phyloP scores from a whole-genome alignment of 2,113 vertebrate species.

The Cyanoderma ruficeps region DNA sequence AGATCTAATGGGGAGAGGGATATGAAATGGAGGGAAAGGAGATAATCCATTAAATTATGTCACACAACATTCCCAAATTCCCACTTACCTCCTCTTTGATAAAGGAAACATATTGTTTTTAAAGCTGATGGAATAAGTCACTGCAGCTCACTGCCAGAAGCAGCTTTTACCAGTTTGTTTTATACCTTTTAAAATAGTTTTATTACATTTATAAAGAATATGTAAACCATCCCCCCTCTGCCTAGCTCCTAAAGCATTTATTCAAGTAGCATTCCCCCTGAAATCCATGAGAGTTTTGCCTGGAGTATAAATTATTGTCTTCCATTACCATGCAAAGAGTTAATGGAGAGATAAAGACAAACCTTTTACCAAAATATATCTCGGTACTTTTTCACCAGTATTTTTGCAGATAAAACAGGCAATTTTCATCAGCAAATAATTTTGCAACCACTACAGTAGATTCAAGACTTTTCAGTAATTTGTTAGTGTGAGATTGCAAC shows the following conservation, averaged over 20 bases:
- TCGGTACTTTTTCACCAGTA: accelerated
- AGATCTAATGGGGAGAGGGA: background rate
- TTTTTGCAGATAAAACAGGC: background rate
- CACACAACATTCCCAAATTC: background rate
- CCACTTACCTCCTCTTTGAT: background rate
- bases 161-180: background rate
- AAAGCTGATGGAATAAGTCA: background rate
- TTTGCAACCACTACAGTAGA: background rate
- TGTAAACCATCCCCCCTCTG: background rate
- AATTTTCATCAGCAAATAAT: background rate
- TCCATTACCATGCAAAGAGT: background rate
- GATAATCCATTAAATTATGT: background rate
- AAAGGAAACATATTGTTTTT: background rate
- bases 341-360: background rate
- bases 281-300: background rate
- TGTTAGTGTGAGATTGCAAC: background rate
- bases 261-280: background rate
- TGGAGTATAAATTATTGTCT: background rate
- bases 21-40: background rate
- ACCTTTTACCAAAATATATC: background rate
- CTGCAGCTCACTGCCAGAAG: background rate
- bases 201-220: background rate
- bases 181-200: background rate
- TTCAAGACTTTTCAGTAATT: background rate
- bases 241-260: background rate